Evolutionary conservation across 1,140 invertebrate species (phyloP).

Genomic region (Vollenhovia emeryi): DNA sequence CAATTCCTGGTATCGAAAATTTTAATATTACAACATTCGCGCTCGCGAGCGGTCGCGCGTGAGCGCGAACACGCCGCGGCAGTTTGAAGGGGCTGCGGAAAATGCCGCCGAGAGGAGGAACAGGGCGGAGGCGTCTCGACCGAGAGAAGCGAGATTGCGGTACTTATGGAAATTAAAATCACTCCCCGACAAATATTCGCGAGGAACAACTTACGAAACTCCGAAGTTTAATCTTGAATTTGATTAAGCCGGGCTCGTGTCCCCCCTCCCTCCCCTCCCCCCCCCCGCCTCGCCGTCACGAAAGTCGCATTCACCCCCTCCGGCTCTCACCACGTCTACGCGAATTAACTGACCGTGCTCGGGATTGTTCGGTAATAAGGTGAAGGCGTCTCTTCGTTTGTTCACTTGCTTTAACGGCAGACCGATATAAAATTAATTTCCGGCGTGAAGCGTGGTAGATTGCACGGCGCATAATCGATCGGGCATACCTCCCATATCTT

Average conservation of each 20-base stretch:
- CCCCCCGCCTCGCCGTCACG: not conserved
- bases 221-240: conserved; percentile 81
- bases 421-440: conserved; percentile 65
- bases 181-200: conserved; percentile 78
- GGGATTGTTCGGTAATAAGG: conserved; percentile 67
- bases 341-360: conserved; percentile 76
- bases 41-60: conserved; percentile 27
- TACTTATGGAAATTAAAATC: conserved; percentile 84
- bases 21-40: conserved; percentile 77
- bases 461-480: conserved; percentile 25
- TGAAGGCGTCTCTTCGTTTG: conserved; percentile 31
- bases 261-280: not conserved
- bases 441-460: conserved; percentile 37
- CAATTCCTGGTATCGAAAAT: conserved; percentile 76
- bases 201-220: conserved; percentile 76
- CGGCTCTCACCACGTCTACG: conserved; percentile 34
- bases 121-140: not conserved
- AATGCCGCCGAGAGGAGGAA: conserved; percentile 37
- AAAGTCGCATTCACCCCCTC: conserved; percentile 5
- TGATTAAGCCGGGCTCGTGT: conserved; percentile 76
- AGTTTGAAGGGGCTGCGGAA: conserved; percentile 2
- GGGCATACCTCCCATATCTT: not conserved
- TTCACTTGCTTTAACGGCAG: conserved; percentile 42
- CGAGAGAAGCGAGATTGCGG: conserved; percentile 71
- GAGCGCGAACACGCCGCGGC: conserved; percentile 13